phyloP scores from a whole-genome alignment of 2,888 invertebrate species.

The Abscondita cerata region DNA sequence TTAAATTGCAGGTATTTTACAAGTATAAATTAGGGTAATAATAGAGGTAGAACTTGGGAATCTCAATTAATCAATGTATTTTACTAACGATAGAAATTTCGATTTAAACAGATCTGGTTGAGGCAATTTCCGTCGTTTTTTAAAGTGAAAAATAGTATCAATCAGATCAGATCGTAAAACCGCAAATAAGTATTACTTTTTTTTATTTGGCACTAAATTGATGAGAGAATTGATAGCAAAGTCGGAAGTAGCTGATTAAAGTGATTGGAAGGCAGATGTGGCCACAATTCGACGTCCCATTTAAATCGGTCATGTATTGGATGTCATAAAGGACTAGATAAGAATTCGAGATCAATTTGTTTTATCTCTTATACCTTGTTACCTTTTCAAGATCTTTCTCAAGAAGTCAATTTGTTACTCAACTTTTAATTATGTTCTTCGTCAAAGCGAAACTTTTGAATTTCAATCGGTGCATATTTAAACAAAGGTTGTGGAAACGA shows the following conservation, averaged over 20 bases:
- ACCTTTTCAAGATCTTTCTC: conserved; percentile 5
- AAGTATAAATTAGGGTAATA: neutral
- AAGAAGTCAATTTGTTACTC: conserved; percentile 21
- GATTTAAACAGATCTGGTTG: conserved; percentile 8
- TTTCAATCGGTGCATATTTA: conserved; percentile 21
- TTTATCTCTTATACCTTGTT: conserved; percentile 19
- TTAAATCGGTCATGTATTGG: conserved; percentile 33
- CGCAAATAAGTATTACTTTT: conserved; percentile 34
- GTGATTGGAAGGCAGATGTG: conserved; percentile 33
- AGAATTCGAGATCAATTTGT: conserved; percentile 30
- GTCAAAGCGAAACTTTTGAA: conserved; percentile 14
- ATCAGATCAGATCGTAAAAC: conserved; percentile 29
- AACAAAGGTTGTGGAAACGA: neutral
- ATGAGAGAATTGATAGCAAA: conserved; percentile 32
- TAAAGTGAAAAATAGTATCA: conserved; percentile 32
- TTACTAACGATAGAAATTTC: conserved; percentile 12
- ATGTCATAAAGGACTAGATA: conserved; percentile 32
- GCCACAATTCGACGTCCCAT: conserved; percentile 30
- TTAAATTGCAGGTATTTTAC: neutral
- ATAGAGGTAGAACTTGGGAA: conserved; percentile 7
- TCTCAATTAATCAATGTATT: conserved; percentile 17
- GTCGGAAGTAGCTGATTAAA: conserved; percentile 33
- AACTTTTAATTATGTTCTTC: conserved; percentile 19
- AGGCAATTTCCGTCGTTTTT: conserved; percentile 24
- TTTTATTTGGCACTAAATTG: conserved; percentile 35